Evolutionary conservation across 2,113 vertebrate species (phyloP).

Genomic region (Pseudolaguvia tuberculata): DNA sequence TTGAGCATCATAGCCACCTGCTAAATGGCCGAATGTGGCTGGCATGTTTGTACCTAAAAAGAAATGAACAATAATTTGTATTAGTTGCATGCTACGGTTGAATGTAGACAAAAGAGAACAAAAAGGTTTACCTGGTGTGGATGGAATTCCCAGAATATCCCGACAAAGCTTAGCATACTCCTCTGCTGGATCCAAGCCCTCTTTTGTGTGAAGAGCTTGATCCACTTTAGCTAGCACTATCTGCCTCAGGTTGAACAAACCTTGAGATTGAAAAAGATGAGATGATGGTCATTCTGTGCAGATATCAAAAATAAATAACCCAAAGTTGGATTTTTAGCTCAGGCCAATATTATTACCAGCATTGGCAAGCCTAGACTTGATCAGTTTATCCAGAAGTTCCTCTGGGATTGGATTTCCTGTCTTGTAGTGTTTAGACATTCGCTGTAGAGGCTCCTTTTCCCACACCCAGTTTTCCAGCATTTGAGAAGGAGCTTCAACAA

Average conservation of each 20-base stretch:
- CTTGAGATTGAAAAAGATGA: slow-evolving; percentile 56
- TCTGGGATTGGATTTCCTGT: slow-evolving; percentile 73
- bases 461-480: slow-evolving; percentile 99
- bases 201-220: slow-evolving; percentile 84
- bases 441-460: slow-evolving; percentile 86
- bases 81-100: too few species aligned
- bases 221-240: slow-evolving; percentile 93
- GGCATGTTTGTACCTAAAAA: slow-evolving; percentile 91
- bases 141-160: slow-evolving; percentile 84
- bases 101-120: not conserved
- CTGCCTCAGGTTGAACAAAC: slow-evolving; percentile 92
- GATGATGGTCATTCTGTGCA: not conserved
- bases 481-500: slow-evolving; percentile 93
- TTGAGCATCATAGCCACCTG: slow-evolving; percentile 91
- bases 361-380: slow-evolving; percentile 91
- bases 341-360: slow-evolving; percentile 67
- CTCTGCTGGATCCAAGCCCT: slow-evolving; percentile 73
- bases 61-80: not conserved
- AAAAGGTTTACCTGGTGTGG: slow-evolving; percentile 74
- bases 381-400: slow-evolving; percentile 85
- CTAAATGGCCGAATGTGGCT: slow-evolving; percentile 90
- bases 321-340: not conserved
- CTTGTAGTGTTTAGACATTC: slow-evolving; percentile 90
- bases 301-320: not conserved
- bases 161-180: slow-evolving; percentile 80